A percentile compares a stretch with the other conserved stretches of the same genome.
phyloP scores from a whole-genome alignment of 1,140 invertebrate genomes.

The Propsilocerus akamusi region DNA sequence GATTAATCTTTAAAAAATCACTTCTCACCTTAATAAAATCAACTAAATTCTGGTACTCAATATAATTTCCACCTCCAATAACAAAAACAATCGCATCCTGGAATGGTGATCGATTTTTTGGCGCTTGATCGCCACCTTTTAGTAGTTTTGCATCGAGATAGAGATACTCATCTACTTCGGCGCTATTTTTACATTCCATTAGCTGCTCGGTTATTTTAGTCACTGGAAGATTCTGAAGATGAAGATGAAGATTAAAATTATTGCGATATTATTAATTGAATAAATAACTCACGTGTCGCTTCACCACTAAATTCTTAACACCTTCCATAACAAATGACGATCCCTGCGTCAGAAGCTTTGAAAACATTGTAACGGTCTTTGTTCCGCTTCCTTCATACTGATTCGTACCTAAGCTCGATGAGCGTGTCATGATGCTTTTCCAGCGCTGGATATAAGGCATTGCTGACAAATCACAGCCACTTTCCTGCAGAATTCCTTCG shows the following conservation, averaged over 20 bases:
- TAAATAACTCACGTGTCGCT: slow-evolving; percentile 64
- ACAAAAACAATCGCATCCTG: slow-evolving; percentile 91
- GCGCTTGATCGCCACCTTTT: slow-evolving; percentile 44
- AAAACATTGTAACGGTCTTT: slow-evolving; percentile 96
- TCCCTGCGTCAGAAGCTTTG: slow-evolving; percentile 89
- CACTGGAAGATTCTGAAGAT: slow-evolving; percentile 61
- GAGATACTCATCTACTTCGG: slow-evolving; percentile 69
- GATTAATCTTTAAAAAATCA: slow-evolving; percentile 8
- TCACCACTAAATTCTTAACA: slow-evolving; percentile 97
- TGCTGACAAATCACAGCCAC: slow-evolving; percentile 70
- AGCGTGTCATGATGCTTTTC: slow-evolving; percentile 33
- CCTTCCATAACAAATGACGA: slow-evolving; percentile 99
- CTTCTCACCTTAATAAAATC: slow-evolving; percentile 71
- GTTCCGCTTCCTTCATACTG: slow-evolving; percentile 87
- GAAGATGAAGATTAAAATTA: slow-evolving; percentile 6
- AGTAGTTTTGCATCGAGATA: slow-evolving; percentile 88
- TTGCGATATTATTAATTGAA: neutral
- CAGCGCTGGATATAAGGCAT: slow-evolving; percentile 77
- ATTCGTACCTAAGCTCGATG: slow-evolving; percentile 27
- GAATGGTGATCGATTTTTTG: slow-evolving; percentile 47
- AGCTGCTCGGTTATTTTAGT: slow-evolving; percentile 83
- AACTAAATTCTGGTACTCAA: slow-evolving; percentile 96
- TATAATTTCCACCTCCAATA: slow-evolving; percentile 96
- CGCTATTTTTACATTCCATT: slow-evolving; percentile 65
- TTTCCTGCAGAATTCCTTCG: slow-evolving; percentile 51